Base-by-base conservation (phyloP, 2,888 invertebrate genomes). In the Idaea aversata region DNA sequence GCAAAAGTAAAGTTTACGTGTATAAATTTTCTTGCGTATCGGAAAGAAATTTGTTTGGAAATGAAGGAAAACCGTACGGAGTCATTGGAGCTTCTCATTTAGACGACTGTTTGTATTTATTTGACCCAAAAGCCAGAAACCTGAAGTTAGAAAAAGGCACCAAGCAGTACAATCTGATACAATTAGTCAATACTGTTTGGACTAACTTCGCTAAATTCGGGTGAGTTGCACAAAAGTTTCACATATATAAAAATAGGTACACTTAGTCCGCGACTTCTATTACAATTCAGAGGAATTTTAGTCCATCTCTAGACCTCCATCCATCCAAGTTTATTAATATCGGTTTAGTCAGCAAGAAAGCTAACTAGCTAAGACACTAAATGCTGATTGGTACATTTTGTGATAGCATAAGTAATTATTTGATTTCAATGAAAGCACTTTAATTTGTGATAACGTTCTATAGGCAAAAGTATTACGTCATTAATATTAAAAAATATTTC, bases 201-300 rank as follows among this genome's bases (percentile, higher is more conserved):
- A 81, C 83, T 0, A 88, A 87, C 69, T 88, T 87, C 67, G 86
- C 84, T n/a, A 88, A 88, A 73, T 82, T 74, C 65, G 84, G 88
- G 88, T 88, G 74, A 82, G 83, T 75, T 36, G 10, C 34, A 36
- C 5, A 36, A 36, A 36, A 36, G 25, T 25, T 25, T 2, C 1
- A 36, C 5, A 36, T 36, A 36, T 5, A 36, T 7, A 36, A 36
- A 36, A 36, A 36, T 36, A 36, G 10, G 6, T 36, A 10, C 5
- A 36, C 5, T 36, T 36, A 36, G 10, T 10, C 5, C 6, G 10
- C 36, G 5, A 36, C 10, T 10, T 7, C 36, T 7, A 36, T 36
- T 36, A 36, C 36, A 36, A 36, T 36, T 10, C 4, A 7, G 36
- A 3, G 6, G 36, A 36, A 36, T 36, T 5, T 36, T 1, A 3